phyloP scores from a whole-genome alignment of 2,113 vertebrate species.

The Desmodus rotundus region DNA sequence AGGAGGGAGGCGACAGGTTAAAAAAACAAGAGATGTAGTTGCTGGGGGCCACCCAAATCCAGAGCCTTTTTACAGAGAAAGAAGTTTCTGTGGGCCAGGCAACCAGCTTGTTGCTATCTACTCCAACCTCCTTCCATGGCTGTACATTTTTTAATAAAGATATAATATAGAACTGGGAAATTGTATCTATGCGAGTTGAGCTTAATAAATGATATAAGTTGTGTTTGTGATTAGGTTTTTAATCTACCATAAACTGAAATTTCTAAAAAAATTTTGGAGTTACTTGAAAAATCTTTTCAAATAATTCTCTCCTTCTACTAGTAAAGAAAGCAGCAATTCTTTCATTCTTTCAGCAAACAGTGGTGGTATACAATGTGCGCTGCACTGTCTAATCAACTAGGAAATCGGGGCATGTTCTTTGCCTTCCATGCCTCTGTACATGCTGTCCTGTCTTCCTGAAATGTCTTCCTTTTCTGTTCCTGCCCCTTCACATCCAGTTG shows the following conservation, averaged over 20 bases:
- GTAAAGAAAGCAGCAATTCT: background rate
- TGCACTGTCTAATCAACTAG: background rate
- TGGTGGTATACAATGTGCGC: background rate
- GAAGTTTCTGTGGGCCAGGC: background rate
- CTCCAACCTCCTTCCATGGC: background rate
- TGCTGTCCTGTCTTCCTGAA: background rate
- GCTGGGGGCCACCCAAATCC: background rate
- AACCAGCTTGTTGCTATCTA: background rate
- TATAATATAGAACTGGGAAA: background rate
- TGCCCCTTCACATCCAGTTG: background rate
- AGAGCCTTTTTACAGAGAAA: background rate
- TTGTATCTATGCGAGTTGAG: background rate
- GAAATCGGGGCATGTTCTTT: background rate
- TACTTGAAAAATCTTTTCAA: background rate
- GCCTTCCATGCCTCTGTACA: background rate
- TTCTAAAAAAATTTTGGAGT: background rate
- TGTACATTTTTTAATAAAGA: background rate
- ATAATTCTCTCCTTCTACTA: background rate
- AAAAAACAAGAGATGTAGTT: background rate
- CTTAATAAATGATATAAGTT: background rate
- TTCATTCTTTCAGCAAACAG: background rate
- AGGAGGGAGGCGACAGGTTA: background rate
- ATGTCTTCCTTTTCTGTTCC: background rate
- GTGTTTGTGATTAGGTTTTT: background rate
- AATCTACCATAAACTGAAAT: background rate